These are phyloP conservation scores for Druon quercuslanigerum DNA, from an alignment of 1,140 invertebrate genomes.

Conservation along the genomic window DNA sequence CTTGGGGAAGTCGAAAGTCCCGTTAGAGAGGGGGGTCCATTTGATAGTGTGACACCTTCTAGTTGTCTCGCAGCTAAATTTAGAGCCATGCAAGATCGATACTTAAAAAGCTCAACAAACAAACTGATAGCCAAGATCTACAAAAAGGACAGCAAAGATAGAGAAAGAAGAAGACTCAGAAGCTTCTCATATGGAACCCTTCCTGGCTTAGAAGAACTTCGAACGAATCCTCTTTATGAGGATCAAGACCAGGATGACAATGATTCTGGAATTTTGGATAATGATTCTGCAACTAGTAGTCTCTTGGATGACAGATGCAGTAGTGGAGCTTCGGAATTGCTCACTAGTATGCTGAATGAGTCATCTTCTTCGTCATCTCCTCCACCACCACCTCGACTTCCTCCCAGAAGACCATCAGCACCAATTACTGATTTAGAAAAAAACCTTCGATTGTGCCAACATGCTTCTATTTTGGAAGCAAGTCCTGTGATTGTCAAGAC, in stretches of 20 bases:
- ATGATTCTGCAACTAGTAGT: slow-evolving; percentile 82
- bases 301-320: slow-evolving; percentile 80
- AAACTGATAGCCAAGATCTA: slow-evolving; percentile 83
- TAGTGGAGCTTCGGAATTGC: slow-evolving; percentile 77
- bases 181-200: slow-evolving; percentile 86
- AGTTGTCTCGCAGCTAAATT: slow-evolving; percentile 82
- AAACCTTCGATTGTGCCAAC: slow-evolving; percentile 59
- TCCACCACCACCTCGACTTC: slow-evolving; percentile 55
- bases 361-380: slow-evolving; percentile 38
- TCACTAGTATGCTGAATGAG: slow-evolving; percentile 65
- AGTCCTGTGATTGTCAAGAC: slow-evolving; percentile 41
- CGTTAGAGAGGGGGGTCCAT: slow-evolving; percentile 51
- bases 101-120: slow-evolving; percentile 82
- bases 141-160: slow-evolving; percentile 74
- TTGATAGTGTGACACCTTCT: slow-evolving; percentile 74
- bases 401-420: slow-evolving; percentile 56
- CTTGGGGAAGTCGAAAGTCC: slow-evolving; percentile 18
- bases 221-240: slow-evolving; percentile 79
- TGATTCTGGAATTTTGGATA: slow-evolving; percentile 86
- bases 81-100: slow-evolving; percentile 82
- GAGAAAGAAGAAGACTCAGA: slow-evolving; percentile 79
- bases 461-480: slow-evolving; percentile 45
- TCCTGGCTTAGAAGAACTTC: slow-evolving; percentile 83
- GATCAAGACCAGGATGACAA: slow-evolving; percentile 82
- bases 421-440: slow-evolving; percentile 51